Conservation (phyloP, 2,888 invertebrate species). For the Ormyrus pomaceus region DNA sequence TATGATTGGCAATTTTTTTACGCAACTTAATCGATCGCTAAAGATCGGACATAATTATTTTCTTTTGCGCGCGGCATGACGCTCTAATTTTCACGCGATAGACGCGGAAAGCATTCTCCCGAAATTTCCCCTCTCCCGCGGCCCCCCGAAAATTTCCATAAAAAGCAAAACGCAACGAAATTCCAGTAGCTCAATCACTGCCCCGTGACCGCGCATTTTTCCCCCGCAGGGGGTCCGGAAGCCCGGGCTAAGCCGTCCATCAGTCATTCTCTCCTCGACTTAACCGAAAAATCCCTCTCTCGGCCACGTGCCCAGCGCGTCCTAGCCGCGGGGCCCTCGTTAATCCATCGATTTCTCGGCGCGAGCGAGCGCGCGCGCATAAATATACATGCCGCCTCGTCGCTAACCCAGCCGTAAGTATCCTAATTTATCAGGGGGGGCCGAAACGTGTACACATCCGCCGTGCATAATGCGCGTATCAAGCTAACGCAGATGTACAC, state of each 20-base stretch:
- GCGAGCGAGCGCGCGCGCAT: not conserved
- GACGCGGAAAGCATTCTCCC: too few relatives aligned
- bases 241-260: conserved; percentile 2
- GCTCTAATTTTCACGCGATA: too few relatives aligned
- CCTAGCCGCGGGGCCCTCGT: not conserved
- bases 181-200: conserved; percentile 42
- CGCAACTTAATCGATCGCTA: too few relatives aligned
- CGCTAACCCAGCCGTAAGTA: conserved; percentile 2
- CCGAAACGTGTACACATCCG: conserved; percentile 15
- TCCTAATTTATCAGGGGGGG: conserved; percentile 29
- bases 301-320: not conserved
- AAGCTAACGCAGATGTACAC: not conserved
- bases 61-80: too few relatives aligned
- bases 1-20: too few relatives aligned
- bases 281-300: conserved; percentile 1
- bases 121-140: not conserved
- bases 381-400: not conserved
- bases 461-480: conserved; percentile 25
- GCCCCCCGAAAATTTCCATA: not conserved
- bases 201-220: conserved; percentile 24
- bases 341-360: conserved; percentile 40
- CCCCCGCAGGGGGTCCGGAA: too few relatives aligned
- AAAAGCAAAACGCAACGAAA: conserved; percentile 22
- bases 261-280: not conserved
- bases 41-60: too few relatives aligned